Evolutionary conservation across 2,113 vertebrate genomes (phyloP), one percentile per base, ranked within the genome.

Genomic region (Pogonocichla stellata): DNA sequence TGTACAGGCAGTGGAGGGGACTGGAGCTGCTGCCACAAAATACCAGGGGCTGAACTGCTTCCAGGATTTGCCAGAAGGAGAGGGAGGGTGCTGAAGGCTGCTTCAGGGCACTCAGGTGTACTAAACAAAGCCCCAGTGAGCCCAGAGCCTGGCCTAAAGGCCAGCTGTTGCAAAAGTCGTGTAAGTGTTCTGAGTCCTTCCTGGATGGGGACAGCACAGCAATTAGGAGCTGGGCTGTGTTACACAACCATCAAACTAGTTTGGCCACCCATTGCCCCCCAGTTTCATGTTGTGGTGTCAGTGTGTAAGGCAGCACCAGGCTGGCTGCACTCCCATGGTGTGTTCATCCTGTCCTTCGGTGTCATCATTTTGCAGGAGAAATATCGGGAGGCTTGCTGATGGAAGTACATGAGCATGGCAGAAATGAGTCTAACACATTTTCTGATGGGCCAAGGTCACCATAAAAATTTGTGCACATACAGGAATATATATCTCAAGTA

Each of bases 251-350:
- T 42, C 61, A 58, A 24, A 80, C 73, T 34, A 50, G 47, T n/a
- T 28, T 74, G 84, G 38, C 51, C 80, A 42, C 26, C 17, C 8
- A 0, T 24, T 87, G 48, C 31, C 50, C 47, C 34, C 28, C 2
- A 7, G 61, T 61, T 73, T 31, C 5, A 3, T 19, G 14, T 14
- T 14, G 62, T 9, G 53, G 43, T 64, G 57, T 50, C 43, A 34
- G 56, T 10, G 38, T n/a, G 16, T 24, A 12, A 43, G 22, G 40
- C 79, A 88, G 61, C 1, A 0, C 57, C 1, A 2, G 60, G 48
- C 62, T 71, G 60, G 48, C 15, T 58, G 0, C 0, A 1, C 13
- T 70, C 73, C 85, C 28, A 3, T 5, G 8, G 26, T 3, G 2
- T 5, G 19, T 48, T 53, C 86, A 28, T 72, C 66, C 88, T 34